Conservation (phyloP, 2,113 vertebrate genomes). For the Pituophis catenifer region DNA sequence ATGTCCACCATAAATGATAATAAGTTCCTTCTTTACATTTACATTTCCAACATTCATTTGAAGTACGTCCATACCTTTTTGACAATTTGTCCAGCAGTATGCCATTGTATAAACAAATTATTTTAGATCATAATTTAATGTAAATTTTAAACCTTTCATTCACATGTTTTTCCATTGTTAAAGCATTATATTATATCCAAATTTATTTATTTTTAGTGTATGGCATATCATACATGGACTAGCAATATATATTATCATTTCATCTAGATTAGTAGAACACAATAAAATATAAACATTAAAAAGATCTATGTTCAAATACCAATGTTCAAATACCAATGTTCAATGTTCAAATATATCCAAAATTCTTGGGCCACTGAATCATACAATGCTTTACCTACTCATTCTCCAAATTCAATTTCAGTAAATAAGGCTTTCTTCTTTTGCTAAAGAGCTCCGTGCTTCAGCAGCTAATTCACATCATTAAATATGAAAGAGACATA, state of each 20-base stretch:
- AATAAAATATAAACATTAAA: neutral
- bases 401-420: neutral
- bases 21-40: neutral
- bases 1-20: neutral
- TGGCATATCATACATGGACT: neutral
- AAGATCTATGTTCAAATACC: neutral
- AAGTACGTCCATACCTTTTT: neutral
- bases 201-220: neutral
- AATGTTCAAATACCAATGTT: neutral
- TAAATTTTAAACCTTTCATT: neutral
- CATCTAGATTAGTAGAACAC: neutral
- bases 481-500: neutral
- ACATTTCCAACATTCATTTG: neutral
- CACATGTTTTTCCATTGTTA: neutral
- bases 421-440: neutral
- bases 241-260: neutral
- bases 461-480: neutral
- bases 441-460: neutral
- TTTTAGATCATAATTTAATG: neutral
- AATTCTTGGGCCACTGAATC: neutral
- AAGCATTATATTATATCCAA: neutral
- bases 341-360: neutral
- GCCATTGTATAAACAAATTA: neutral
- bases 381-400: neutral
- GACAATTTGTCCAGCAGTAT: neutral